A percentile compares a stretch with the other conserved stretches of the same genome.
Conservation (phyloP, 1,140 invertebrate species). For the Araneus ventricosus region DNA sequence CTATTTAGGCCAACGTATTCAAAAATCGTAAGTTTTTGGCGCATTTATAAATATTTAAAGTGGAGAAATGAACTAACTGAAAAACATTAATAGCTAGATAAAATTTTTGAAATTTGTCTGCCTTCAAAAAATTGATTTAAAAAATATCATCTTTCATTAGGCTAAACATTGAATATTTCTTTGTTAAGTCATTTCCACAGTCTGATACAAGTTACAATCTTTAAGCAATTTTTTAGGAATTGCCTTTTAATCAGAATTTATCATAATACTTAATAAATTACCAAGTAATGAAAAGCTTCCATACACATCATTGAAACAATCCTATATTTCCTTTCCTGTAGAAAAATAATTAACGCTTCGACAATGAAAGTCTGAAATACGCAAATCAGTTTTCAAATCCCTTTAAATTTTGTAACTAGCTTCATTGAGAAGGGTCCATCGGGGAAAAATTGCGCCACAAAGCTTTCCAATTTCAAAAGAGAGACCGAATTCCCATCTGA, state of each 20-base stretch:
- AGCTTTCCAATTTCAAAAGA: conserved; percentile 3
- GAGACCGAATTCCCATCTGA: background rate
- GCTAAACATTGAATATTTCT: no score
- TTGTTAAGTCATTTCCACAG: background rate
- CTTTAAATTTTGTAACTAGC: background rate
- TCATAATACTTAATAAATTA: conserved; percentile 16
- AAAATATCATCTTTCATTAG: no score
- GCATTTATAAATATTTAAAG: no score
- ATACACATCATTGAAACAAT: conserved; percentile 56
- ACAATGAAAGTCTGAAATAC: background rate
- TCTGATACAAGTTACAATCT: background rate
- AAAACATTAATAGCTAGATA: no score
- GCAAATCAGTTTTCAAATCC: background rate
- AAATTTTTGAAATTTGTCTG: no score
- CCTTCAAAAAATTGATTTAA: no score
- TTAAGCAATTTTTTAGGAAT: background rate
- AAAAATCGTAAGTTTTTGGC: no score
- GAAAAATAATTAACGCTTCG: conserved; percentile 56
- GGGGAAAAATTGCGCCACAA: conserved; percentile 33
- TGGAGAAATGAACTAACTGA: no score
- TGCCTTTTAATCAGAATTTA: background rate
- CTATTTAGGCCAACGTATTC: no score
- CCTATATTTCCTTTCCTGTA: conserved; percentile 6
- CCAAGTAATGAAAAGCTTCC: conserved; percentile 37
- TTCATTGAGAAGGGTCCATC: background rate